These are phyloP conservation scores for Enteromius viviparus DNA, from an alignment of 2,797 vertebrate species.

Conservation along the genomic window DNA sequence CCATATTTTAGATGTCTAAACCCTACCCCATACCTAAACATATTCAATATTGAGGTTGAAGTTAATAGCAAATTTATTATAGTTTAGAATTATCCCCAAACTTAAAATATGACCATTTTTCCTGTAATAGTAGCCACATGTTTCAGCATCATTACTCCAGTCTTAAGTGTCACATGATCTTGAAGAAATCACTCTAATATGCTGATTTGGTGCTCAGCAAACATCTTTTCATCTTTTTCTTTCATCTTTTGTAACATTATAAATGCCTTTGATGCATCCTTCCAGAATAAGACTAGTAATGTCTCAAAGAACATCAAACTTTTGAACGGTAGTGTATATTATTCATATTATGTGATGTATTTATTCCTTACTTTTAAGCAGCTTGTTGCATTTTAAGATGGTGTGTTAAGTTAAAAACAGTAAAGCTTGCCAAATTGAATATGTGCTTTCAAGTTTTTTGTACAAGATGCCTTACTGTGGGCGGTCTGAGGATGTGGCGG, in stretches of 20 bases:
- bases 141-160: not conserved
- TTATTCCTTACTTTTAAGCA: not conserved
- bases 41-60: not conserved
- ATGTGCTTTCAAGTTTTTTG: constrained; percentile 8
- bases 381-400: not conserved
- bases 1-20: not conserved
- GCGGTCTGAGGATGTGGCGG: not conserved
- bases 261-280: not conserved
- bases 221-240: constrained; percentile 5
- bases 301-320: not conserved
- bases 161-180: not conserved
- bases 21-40: not conserved
- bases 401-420: constrained; percentile 1
- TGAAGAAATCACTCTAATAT: not conserved
- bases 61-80: not conserved
- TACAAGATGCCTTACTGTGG: not conserved
- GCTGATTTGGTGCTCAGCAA: not conserved
- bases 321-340: not conserved
- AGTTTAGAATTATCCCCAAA: not conserved
- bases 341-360: constrained; percentile 8
- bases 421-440: not conserved
- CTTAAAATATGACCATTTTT: not conserved
- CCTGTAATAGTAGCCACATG: not conserved
- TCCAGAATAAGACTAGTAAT: not conserved
- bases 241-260: not conserved